A percentile compares a stretch with the other conserved stretches of the same genome.
Evolutionary conservation across 2,888 invertebrate species (phyloP).

Genomic region (Meiosimyza decipiens): DNA sequence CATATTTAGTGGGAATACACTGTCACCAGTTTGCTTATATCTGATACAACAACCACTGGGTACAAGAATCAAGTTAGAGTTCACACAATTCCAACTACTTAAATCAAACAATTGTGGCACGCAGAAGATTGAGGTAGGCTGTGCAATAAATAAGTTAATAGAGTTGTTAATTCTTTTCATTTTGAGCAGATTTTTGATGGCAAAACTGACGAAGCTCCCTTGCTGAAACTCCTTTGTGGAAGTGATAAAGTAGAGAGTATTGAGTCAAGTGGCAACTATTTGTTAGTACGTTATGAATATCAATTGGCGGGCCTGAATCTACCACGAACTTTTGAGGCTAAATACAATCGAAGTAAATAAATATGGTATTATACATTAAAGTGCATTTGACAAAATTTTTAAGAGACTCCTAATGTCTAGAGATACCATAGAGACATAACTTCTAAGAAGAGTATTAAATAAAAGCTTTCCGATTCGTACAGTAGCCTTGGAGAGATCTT

Average conservation of each 20-base stretch:
- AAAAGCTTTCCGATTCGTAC: too few relatives aligned
- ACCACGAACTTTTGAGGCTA: constrained; percentile 44
- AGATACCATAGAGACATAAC: too few relatives aligned
- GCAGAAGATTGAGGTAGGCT: constrained; percentile 74
- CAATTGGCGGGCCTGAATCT: constrained; percentile 24
- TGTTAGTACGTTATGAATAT: constrained; percentile 72
- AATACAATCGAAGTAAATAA: constrained; percentile 53
- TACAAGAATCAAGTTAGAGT: constrained; percentile 75
- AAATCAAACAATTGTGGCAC: constrained; percentile 70
- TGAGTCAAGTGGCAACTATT: constrained; percentile 70
- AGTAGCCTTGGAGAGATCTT: too few relatives aligned
- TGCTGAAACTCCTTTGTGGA: constrained; percentile 79
- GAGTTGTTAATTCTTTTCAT: not conserved
- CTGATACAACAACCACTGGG: constrained; percentile 76
- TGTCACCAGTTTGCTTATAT: constrained; percentile 78
- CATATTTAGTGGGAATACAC: constrained; percentile 71
- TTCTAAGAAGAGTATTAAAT: too few relatives aligned
- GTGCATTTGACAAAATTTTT: too few relatives aligned
- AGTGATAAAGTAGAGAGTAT: constrained; percentile 64
- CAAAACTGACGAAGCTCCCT: constrained; percentile 68
- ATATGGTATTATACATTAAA: too few relatives aligned
- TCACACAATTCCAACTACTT: constrained; percentile 72
- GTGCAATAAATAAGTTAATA: too few relatives aligned
- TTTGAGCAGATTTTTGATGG: constrained; percentile 78
- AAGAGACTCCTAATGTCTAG: too few relatives aligned